Conservation (phyloP, 2,888 invertebrate species). For the Acleris cristana region DNA sequence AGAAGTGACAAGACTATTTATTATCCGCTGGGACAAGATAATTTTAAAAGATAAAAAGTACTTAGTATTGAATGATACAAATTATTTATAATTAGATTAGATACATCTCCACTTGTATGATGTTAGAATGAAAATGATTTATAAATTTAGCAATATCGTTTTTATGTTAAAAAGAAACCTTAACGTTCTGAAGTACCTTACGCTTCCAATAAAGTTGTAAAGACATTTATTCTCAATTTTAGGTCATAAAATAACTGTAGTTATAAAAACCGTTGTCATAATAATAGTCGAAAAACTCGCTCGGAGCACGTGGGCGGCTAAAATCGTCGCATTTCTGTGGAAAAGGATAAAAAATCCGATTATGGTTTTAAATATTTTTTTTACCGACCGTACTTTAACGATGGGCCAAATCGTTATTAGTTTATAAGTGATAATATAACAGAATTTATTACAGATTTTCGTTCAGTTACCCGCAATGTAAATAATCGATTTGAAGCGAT, state of each 20-base stretch:
- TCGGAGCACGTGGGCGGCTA: constrained; percentile 16
- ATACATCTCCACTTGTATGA: not conserved
- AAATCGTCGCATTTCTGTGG: constrained; percentile 11
- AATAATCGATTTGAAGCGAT: constrained; percentile 6
- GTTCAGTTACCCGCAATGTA: constrained; percentile 1
- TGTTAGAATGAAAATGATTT: not conserved
- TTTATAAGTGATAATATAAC: constrained; percentile 30
- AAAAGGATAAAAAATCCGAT: constrained; percentile 20
- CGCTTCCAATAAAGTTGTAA: constrained; percentile 12
- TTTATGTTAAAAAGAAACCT: not conserved
- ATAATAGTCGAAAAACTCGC: constrained; percentile 14
- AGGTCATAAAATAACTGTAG: constrained; percentile 2
- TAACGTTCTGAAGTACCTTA: not conserved
- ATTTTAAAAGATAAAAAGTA: not conserved
- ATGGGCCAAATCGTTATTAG: constrained; percentile 26
- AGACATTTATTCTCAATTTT: constrained; percentile 11
- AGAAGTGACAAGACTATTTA: constrained; percentile 16
- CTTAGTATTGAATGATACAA: not conserved
- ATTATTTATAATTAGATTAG: not conserved
- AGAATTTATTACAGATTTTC: constrained; percentile 12
- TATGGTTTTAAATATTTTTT: constrained; percentile 16
- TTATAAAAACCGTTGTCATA: constrained; percentile 13
- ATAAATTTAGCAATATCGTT: not conserved
- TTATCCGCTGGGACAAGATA: not conserved
- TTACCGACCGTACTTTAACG: constrained; percentile 14